These are phyloP conservation scores for Chironomus striatipennis DNA, from an alignment of 1,140 invertebrate species.

Conservation along the genomic window DNA sequence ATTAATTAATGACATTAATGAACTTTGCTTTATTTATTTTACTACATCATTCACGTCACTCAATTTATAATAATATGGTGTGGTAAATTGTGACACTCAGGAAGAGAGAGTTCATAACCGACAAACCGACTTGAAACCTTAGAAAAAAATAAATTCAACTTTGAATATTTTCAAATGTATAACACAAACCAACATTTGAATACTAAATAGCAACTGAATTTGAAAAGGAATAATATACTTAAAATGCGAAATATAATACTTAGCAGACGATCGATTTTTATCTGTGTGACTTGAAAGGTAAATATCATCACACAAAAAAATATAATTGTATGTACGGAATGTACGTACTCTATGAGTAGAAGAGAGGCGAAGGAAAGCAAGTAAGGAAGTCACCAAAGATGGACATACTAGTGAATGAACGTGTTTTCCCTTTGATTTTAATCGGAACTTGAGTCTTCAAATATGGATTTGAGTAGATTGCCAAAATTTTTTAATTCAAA, in stretches of 20 bases:
- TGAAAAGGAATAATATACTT: not conserved
- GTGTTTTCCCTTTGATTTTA: too few relatives aligned
- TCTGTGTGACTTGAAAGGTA: not conserved
- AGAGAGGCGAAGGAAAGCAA: not conserved
- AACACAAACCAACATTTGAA: not conserved
- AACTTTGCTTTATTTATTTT: too few relatives aligned
- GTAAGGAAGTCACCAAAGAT: not conserved
- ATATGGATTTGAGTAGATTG: too few relatives aligned
- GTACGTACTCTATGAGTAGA: not conserved
- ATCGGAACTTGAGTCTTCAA: too few relatives aligned
- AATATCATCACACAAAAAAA: not conserved
- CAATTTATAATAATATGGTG: not conserved
- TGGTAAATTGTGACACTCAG: not conserved
- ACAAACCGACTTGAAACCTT: not conserved
- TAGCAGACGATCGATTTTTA: slow-evolving; percentile 6
- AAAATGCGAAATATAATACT: not conserved
- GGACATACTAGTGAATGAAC: too few relatives aligned
- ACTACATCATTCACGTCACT: not conserved
- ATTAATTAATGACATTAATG: too few relatives aligned
- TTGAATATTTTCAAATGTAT: too few relatives aligned
- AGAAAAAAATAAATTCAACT: not conserved
- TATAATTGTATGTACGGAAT: too few relatives aligned
- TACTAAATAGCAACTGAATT: not conserved
- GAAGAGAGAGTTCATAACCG: not conserved
- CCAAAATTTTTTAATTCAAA: too few relatives aligned